Base-by-base conservation (phyloP, 2,888 invertebrate species). In the Scaptomyza reducta region DNA sequence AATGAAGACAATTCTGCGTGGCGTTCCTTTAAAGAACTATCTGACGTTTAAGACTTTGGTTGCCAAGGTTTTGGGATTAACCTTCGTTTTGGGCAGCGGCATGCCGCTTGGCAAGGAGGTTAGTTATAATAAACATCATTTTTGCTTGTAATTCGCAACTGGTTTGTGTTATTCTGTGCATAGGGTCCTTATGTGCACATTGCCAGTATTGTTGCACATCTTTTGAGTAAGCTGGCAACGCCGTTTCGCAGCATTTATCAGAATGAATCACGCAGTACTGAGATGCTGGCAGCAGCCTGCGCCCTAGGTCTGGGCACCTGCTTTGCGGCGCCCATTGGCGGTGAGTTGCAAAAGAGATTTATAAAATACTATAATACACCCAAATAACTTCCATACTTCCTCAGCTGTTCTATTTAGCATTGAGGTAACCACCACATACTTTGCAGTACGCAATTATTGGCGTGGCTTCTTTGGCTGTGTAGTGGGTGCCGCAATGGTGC, bases 121-220 rank as follows among this genome's bases (percentile, higher is more conserved):
- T 90, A 92, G 92, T 13, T 33, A 46, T 68, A 46, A 25, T 4
- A 14, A 10, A 29, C 13, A 38, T 16, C 0, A n/a, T 16, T 35
- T 13, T 14, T 6, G 2, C 9, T 40, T 25, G 14, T 0, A 16
- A 18, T 29, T 45, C 33, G 16, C 10, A 16, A 11, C 13, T 13
- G 7, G 1, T n/a, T 79, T 81, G 77, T 53, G 74, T 86, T 22
- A n/a, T n/a, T n/a, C n/a, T n/a, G n/a, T n/a, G n/a, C n/a, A n/a
- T 92, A 95, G 95, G 99, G 99, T 92, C 99, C 99, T 11, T 99
- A 99, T 92, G 99, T 99, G 60, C 99, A 99, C 93, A 98, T 99
- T 87, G 98, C 99, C 79, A 98, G 98, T 88, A 98, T 99, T 92
- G 97, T 97, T 67, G 99, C 99, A 2, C 96, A 97, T 14, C 93